These are phyloP conservation scores for Chloroceryle aenea DNA, from an alignment of 2,113 vertebrate genomes.

Conservation along the genomic window DNA sequence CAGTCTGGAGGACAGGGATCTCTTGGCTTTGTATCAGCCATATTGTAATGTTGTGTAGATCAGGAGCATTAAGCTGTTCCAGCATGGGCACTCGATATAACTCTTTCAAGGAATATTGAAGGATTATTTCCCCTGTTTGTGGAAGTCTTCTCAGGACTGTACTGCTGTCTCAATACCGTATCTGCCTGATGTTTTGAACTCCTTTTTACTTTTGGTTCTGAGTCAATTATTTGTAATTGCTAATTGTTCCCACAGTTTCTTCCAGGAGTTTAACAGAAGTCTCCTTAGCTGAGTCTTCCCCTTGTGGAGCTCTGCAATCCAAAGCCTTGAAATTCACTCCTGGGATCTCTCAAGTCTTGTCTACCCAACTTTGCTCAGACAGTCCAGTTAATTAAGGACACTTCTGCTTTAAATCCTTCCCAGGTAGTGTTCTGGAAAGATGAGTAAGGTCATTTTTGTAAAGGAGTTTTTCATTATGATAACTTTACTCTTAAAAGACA, in stretches of 20 bases:
- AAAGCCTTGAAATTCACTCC: neutral
- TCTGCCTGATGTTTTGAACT: neutral
- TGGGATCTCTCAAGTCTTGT: neutral
- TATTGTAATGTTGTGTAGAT: neutral
- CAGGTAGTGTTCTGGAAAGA: neutral
- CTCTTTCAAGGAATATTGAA: neutral
- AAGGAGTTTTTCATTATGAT: neutral
- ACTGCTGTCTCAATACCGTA: neutral
- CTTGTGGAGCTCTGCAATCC: neutral
- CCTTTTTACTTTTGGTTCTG: neutral
- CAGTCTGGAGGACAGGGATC: neutral
- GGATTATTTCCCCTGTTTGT: neutral
- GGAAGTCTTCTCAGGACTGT: neutral
- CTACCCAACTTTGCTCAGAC: neutral
- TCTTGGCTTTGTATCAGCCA: neutral
- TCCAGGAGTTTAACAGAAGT: neutral
- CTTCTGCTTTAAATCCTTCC: neutral
- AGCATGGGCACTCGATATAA: neutral
- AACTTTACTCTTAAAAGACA: neutral
- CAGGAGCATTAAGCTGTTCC: neutral
- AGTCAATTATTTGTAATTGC: neutral
- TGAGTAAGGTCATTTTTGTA: neutral
- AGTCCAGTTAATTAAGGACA: neutral
- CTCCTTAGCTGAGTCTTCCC: neutral
- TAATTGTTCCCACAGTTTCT: neutral